Percentiles rank a stretch among this genome's conserved stretches.
These are phyloP conservation scores for Cremastinae sp. DNA, from an alignment of 2,888 invertebrate genomes.

Conservation along the genomic window DNA sequence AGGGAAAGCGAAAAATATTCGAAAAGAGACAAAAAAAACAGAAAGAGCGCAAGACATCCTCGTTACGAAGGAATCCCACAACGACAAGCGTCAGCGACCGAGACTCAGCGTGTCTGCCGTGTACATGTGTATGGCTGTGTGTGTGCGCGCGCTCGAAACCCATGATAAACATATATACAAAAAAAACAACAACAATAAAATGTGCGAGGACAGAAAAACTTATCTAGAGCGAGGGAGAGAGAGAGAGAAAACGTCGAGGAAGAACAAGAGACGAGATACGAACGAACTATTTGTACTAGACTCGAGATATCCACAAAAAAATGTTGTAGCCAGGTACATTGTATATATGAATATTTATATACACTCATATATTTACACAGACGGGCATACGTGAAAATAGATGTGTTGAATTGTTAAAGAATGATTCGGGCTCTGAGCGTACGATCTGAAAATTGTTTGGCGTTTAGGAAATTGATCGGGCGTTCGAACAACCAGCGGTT, in stretches of 20 bases:
- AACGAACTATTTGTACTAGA: neutral
- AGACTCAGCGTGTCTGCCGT: constrained; percentile 51
- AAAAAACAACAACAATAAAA: constrained; percentile 14
- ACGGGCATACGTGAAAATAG: too few species aligned
- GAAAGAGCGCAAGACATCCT: constrained; percentile 50
- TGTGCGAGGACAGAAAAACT: neutral
- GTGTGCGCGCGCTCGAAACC: constrained; percentile 6
- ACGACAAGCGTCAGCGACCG: constrained; percentile 63
- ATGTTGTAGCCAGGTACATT: too few species aligned
- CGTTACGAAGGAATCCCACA: constrained; percentile 63
- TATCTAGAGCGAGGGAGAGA: constrained; percentile 4
- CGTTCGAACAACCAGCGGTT: too few species aligned
- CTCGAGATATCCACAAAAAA: too few species aligned
- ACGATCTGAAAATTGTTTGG: neutral
- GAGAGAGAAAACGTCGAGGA: constrained; percentile 5
- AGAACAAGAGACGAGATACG: neutral
- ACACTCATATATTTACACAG: too few species aligned
- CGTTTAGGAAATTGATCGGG: too few species aligned
- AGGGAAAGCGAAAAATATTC: constrained; percentile 1
- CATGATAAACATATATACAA: constrained; percentile 37
- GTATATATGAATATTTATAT: too few species aligned
- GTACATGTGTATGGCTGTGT: constrained; percentile 33
- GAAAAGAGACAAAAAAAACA: constrained; percentile 28
- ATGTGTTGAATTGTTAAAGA: too few species aligned
- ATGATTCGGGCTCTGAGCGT: too few species aligned